Percentiles rank a stretch among this genome's conserved stretches.
Evolutionary conservation across 2,888 invertebrate species (phyloP).

Genomic region (Protonemura montana): DNA sequence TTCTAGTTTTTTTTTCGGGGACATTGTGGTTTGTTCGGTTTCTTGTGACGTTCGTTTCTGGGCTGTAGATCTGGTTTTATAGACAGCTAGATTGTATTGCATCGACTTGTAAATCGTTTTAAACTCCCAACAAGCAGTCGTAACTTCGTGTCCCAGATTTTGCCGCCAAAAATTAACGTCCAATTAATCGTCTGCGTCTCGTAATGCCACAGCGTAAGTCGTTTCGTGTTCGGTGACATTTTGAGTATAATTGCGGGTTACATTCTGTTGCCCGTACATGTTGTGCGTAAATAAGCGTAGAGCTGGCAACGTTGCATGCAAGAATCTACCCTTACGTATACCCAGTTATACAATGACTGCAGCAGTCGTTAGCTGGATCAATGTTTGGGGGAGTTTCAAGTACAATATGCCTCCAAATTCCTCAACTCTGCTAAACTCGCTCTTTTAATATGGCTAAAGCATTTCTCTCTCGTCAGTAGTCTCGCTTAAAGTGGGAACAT

Average conservation of each 20-base stretch:
- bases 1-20: neutral
- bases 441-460: neutral
- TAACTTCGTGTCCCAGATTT: neutral
- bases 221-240: neutral
- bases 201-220: neutral
- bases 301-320: neutral
- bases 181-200: neutral
- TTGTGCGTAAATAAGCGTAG: neutral
- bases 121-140: neutral
- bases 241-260: neutral
- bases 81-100: neutral
- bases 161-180: neutral
- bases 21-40: neutral
- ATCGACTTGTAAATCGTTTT: neutral
- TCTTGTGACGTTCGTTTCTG: neutral
- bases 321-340: neutral
- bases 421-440: slow-evolving; percentile 9
- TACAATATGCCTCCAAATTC: neutral
- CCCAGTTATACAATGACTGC: slow-evolving; percentile 4
- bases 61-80: neutral
- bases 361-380: neutral
- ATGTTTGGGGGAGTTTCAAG: slow-evolving; percentile 12
- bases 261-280: neutral
- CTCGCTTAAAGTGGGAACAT: neutral
- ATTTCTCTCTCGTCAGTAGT: neutral